Percentiles rank a stretch among this genome's conserved stretches.
phyloP scores from a whole-genome alignment of 2,888 invertebrate species.

The Biston stratarius region DNA sequence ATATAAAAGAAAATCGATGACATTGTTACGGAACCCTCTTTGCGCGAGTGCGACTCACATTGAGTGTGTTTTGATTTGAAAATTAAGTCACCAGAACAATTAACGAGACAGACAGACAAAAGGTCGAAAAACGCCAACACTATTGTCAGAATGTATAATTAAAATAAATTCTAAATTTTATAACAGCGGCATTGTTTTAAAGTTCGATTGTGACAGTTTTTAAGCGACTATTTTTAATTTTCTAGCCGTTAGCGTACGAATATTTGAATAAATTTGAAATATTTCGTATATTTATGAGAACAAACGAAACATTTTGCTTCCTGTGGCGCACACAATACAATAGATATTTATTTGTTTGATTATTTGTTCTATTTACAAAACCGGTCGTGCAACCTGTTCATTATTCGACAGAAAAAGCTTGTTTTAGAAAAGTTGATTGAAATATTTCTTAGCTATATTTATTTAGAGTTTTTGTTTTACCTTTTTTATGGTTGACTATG shows the following conservation, averaged over 20 bases:
- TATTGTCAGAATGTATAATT: slow-evolving; percentile 36
- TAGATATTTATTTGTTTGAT: slow-evolving; percentile 13
- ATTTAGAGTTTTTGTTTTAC: not conserved
- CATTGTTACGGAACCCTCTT: too few relatives aligned
- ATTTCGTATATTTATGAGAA: slow-evolving; percentile 46
- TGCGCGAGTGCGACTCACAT: too few relatives aligned
- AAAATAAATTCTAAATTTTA: slow-evolving; percentile 50
- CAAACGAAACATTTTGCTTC: slow-evolving; percentile 21
- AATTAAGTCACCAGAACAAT: slow-evolving; percentile 18
- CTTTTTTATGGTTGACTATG: too few relatives aligned
- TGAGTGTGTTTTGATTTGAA: not conserved
- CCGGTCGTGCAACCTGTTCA: not conserved
- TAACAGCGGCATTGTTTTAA: slow-evolving; percentile 43
- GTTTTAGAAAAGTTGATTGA: not conserved
- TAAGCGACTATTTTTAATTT: slow-evolving; percentile 49
- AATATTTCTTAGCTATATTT: not conserved
- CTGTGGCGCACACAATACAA: slow-evolving; percentile 30
- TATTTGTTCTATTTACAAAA: slow-evolving; percentile 16
- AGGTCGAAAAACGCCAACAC: slow-evolving; percentile 46
- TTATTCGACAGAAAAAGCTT: not conserved
- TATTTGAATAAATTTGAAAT: slow-evolving; percentile 43
- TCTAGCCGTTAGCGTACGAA: slow-evolving; percentile 44
- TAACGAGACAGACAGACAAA: slow-evolving; percentile 31
- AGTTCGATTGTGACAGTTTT: slow-evolving; percentile 36
- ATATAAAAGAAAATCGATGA: too few relatives aligned